Base-by-base conservation (phyloP, 1,140 invertebrate genomes). In the Parapsyche elsis region DNA sequence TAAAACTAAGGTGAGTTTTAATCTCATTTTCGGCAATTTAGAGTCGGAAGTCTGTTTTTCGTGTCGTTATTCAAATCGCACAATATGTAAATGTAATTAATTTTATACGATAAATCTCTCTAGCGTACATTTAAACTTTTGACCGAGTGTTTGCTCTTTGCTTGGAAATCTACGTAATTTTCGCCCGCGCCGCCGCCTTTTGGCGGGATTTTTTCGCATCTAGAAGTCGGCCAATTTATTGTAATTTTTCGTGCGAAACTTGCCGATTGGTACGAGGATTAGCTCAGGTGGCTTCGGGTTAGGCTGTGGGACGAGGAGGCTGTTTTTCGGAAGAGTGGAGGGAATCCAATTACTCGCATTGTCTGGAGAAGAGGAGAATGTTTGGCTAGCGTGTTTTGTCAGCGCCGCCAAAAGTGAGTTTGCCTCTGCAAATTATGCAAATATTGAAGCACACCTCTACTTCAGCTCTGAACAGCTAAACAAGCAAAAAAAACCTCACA, bases 21-120 rank as follows among this genome's bases (percentile, higher is more conserved):
- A 38, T 38, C 1, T 7, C 1, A 38, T 38, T 38, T 38, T 38
- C 30, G 30, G 30, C 30, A 38, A 38, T 38, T 38, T 38, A 38
- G 30, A 38, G 30, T 4, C 30, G 30, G 30, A 38, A 38, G 30
- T 7, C 1, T 38, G 30, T 38, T 38, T 61, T 21, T 53, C 49
- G 12, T 10, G 49, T 53, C 16, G 57, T 61, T 61, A 61, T 61
- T 61, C 57, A 61, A 61, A 61, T 61, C 57, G 57, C 16, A 61
- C 21, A 19, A 61, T 61, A 61, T 61, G 57, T 61, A 61, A 61
- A 61, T 61, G 57, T 61, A 61, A 61, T 61, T 61, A 61, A 61
- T 61, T 61, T 61, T 61, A 61, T 61, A 61, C 14, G 57, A 61
- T 61, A 19, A 61, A 9, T 16, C 57, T n/a, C 53, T 12, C 12